phyloP scores from a whole-genome alignment of 92 coral and sea anemone species.

The Diadumene lineata region DNA sequence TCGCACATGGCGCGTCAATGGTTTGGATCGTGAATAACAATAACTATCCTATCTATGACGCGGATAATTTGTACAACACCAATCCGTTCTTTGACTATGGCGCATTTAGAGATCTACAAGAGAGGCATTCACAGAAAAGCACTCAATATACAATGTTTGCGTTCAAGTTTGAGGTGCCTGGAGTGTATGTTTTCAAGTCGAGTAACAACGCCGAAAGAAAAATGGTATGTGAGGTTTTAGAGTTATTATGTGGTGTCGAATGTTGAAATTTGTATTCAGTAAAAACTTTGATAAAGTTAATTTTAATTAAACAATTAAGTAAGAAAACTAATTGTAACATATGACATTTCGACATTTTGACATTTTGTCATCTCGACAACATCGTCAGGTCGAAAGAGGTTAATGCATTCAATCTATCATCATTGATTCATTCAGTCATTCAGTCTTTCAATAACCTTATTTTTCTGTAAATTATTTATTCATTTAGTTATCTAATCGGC shows the following conservation, averaged over 20 bases:
- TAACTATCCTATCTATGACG: slow-evolving; percentile 83
- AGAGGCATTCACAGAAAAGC: slow-evolving; percentile 68
- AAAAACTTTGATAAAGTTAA: too few relatives aligned
- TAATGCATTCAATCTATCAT: too few relatives aligned
- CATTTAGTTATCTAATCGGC: too few relatives aligned
- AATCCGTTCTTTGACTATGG: slow-evolving; percentile 93
- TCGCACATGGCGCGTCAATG: slow-evolving; percentile 73
- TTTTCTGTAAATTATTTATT: too few relatives aligned
- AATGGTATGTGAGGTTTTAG: slow-evolving; percentile 83
- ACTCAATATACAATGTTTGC: slow-evolving; percentile 88
- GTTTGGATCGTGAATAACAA: slow-evolving; percentile 77
- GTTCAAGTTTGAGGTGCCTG: slow-evolving; percentile 82
- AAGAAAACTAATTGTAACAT: too few relatives aligned
- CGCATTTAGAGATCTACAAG: slow-evolving; percentile 71
- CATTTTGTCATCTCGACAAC: too few relatives aligned
- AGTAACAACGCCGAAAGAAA: slow-evolving; percentile 65
- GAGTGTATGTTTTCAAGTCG: slow-evolving; percentile 90
- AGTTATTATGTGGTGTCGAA: neutral
- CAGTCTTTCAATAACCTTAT: too few relatives aligned
- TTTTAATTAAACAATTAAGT: too few relatives aligned
- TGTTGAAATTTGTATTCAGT: too few relatives aligned
- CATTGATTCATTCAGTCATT: too few relatives aligned
- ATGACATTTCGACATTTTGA: too few relatives aligned
- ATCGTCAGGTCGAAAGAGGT: too few relatives aligned
- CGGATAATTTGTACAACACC: slow-evolving; percentile 81